A percentile compares a stretch with the other conserved stretches of the same genome.
phyloP scores from a whole-genome alignment of 2,797 vertebrate genomes.

The Chaunax sp. region DNA sequence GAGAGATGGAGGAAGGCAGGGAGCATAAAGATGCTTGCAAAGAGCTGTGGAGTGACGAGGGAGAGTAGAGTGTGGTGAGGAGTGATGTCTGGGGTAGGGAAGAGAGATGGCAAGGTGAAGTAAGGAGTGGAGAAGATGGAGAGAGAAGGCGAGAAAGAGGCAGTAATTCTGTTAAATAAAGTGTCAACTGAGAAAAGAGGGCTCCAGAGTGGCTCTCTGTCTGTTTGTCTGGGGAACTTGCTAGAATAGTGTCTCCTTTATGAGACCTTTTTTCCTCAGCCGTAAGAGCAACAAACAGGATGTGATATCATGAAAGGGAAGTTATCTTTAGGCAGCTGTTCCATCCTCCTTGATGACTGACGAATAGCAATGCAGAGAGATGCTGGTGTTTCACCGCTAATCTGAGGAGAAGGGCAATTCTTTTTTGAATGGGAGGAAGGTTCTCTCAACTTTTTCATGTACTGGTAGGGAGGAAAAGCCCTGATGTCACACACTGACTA shows the following conservation, averaged over 20 bases:
- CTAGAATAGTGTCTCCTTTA: conserved; percentile 34
- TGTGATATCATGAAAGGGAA: conserved; percentile 45
- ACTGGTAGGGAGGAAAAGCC: conserved; percentile 8
- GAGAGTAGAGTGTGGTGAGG: conserved; percentile 10
- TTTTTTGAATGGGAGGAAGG: conserved; percentile 27
- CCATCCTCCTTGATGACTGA: conserved; percentile 37
- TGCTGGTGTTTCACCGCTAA: conserved; percentile 47
- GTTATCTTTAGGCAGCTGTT: too few relatives aligned
- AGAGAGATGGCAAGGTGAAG: conserved; percentile 4
- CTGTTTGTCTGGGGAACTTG: conserved; percentile 37
- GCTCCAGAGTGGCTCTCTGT: conserved; percentile 28
- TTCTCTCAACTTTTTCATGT: conserved; percentile 3
- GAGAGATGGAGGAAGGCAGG: background rate
- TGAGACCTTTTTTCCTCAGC: conserved; percentile 31
- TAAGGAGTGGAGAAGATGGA: conserved; percentile 6
- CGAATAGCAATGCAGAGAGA: conserved; percentile 39
- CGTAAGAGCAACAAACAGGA: conserved; percentile 53
- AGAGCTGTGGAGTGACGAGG: conserved; percentile 14
- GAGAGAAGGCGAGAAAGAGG: conserved; percentile 28
- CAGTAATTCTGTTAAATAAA: conserved; percentile 44
- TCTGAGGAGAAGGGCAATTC: conserved; percentile 18
- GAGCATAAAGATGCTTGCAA: conserved; percentile 17
- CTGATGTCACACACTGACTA: conserved; percentile 1
- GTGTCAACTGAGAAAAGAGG: conserved; percentile 31
- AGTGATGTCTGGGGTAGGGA: conserved; percentile 8